These are phyloP conservation scores for Streptopelia turtur DNA, from an alignment of 2,797 vertebrate species.

Conservation along the genomic window DNA sequence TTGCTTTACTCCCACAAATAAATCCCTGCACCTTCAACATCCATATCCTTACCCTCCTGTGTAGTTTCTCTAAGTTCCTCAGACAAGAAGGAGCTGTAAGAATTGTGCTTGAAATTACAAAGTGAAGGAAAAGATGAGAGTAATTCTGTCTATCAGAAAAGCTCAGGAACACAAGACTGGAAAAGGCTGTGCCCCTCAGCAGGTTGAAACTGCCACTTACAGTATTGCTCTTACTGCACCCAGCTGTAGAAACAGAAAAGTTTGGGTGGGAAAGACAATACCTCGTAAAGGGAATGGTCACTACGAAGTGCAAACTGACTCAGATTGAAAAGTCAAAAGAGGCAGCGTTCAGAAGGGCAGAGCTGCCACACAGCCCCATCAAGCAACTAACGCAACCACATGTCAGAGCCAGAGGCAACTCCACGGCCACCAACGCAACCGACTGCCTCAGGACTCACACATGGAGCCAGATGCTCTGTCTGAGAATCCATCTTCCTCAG, in stretches of 20 bases:
- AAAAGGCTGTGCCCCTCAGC: neutral
- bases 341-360: constrained; percentile 9
- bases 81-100: neutral
- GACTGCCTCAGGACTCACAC: constrained; percentile 52
- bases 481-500: constrained; percentile 60
- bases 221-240: neutral
- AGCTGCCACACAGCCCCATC: constrained; percentile 4
- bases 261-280: neutral
- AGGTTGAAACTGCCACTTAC: neutral
- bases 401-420: constrained; percentile 55
- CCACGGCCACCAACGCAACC: constrained; percentile 5
- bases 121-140: neutral
- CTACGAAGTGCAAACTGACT: neutral
- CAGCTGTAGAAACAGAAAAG: neutral
- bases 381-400: constrained; percentile 32
- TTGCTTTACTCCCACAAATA: neutral
- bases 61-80: neutral
- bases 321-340: constrained; percentile 22
- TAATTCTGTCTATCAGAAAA: neutral
- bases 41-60: neutral
- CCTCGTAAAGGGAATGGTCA: constrained; percentile 1
- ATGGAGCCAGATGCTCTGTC: constrained; percentile 70
- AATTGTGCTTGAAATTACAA: neutral
- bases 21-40: neutral
- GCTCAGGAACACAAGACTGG: neutral